A percentile compares a stretch with the other conserved stretches of the same genome.
Evolutionary conservation across 2,113 vertebrate species (phyloP).

Genomic region (Hemichromis elongatus): DNA sequence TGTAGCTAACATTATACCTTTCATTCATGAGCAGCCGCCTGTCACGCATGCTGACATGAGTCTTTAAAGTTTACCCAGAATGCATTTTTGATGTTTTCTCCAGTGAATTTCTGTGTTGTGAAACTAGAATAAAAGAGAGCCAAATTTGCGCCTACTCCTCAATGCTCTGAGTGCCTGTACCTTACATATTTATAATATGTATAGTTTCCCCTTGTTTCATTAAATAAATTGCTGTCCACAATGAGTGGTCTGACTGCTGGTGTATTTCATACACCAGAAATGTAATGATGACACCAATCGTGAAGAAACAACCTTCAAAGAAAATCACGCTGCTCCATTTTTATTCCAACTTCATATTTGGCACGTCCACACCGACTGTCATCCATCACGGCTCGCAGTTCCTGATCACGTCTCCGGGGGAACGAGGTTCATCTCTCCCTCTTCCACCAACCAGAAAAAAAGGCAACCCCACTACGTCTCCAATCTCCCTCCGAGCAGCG

Average conservation of each 20-base stretch:
- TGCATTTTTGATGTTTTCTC: too few relatives aligned
- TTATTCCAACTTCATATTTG: constrained; percentile 55
- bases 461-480: constrained; percentile 54
- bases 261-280: neutral
- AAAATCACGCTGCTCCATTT: constrained; percentile 22
- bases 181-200: neutral
- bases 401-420: constrained; percentile 19
- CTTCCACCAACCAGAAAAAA: constrained; percentile 13
- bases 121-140: neutral
- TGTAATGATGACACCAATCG: neutral
- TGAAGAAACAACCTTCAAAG: neutral
- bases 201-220: neutral
- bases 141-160: neutral
- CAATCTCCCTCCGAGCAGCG: constrained; percentile 67
- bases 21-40: neutral
- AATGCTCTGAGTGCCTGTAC: neutral
- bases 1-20: neutral
- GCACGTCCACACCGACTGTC: constrained; percentile 22
- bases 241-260: neutral
- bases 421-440: constrained; percentile 30
- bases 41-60: neutral
- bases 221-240: neutral
- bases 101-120: neutral
- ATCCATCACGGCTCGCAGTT: constrained; percentile 45
- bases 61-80: neutral